Percentiles rank a stretch among this genome's conserved stretches.
These are phyloP conservation scores for Drosophila rellima DNA, from an alignment of 2,888 invertebrate species.

Conservation along the genomic window DNA sequence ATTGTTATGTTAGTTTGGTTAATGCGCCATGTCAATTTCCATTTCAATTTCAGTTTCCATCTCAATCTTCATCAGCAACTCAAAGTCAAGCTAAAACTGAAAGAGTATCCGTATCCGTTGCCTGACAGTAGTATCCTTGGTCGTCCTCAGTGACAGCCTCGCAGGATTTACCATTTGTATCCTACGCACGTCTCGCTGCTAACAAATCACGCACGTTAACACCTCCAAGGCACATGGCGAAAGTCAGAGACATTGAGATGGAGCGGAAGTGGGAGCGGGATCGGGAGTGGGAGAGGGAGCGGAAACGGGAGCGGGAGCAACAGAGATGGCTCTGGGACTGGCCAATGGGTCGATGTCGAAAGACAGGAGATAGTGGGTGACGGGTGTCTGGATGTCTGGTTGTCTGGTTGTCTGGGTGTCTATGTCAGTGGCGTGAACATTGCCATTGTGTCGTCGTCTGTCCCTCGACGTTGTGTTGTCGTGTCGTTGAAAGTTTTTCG, in stretches of 20 bases:
- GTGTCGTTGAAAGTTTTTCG: constrained; percentile 58
- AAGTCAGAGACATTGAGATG: constrained; percentile 42
- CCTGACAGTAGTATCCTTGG: constrained; percentile 36
- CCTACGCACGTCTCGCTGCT: constrained; percentile 54
- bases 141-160: constrained; percentile 50
- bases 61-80: constrained; percentile 1
- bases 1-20: constrained; percentile 55
- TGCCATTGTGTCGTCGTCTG: constrained; percentile 5
- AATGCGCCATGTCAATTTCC: constrained; percentile 56
- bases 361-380: constrained; percentile 14
- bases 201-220: constrained; percentile 71
- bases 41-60: constrained; percentile 29
- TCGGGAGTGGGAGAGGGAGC: not conserved
- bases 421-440: constrained; percentile 41
- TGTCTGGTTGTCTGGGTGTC: constrained; percentile 28
- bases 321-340: constrained; percentile 21
- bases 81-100: constrained; percentile 2
- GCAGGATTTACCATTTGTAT: constrained; percentile 54
- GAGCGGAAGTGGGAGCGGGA: not conserved
- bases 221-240: constrained; percentile 64
- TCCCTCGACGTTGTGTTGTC: constrained; percentile 24
- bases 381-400: not conserved
- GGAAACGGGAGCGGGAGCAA: not conserved
- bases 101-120: constrained; percentile 32
- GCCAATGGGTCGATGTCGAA: constrained; percentile 42